Base-by-base conservation (phyloP, 2,888 invertebrate genomes). In the Andrena trimmerana region DNA sequence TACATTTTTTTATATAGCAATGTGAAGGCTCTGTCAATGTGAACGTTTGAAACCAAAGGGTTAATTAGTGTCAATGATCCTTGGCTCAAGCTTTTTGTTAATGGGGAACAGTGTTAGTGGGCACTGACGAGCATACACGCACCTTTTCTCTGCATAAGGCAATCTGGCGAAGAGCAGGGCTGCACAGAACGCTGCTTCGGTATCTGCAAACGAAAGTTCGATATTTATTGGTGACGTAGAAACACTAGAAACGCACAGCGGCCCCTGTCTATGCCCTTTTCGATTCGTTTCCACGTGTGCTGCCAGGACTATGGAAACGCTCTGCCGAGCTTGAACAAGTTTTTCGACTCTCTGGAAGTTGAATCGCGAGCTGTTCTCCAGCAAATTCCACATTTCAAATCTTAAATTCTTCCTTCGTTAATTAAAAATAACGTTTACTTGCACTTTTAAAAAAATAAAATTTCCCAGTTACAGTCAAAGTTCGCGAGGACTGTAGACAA, bases 91-190 rank as follows among this genome's bases (percentile, higher is more conserved):
- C 20, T 74, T 69, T 74, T 79, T 57, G 7, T 8, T 13, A 42
- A 42, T 13, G 20, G 24, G n/a, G 50, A 63, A 65, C 57, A 57
- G 68, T 74, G 65, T 74, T 65, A 16, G 29, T 52, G 70, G 52
- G 52, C 48, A 60, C 24, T 20, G 69, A 33, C 54, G 13, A 57
- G 20, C 5, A 42, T 60, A 27, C 68, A 33, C 24, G 70, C 66
- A 50, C 69, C 73, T 76, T 75, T 73, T 73, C 85, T 62, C 85
- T 85, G 70, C 63, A 84, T 78, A 85, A 85, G 85, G 85, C 72
- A 31, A 72, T 73, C 85, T 59, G 16, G 31, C 0, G 70, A 68
- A 59, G 33, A 16, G 57, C 54, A 8, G 31, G 48, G 70, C 20
- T 52, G 36, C 62, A 8, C 20, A 10, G 66, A 24, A 50, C 24